Percentiles rank a stretch among this genome's conserved stretches.
phyloP scores from a whole-genome alignment of 1,140 invertebrate species.

The Chironomus striatipennis region DNA sequence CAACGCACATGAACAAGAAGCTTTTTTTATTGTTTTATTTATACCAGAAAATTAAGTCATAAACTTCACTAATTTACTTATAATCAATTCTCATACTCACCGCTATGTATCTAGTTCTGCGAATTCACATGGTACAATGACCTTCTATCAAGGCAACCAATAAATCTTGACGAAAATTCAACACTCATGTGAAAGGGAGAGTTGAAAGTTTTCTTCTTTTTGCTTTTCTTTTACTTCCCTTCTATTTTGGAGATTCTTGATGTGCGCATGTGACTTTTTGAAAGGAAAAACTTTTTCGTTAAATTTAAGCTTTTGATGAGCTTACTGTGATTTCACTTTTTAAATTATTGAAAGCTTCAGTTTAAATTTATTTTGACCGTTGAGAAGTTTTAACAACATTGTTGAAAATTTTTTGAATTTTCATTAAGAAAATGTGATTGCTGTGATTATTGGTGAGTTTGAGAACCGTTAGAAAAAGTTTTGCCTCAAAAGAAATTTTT shows the following conservation, averaged over 20 bases:
- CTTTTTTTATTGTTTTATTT: too few species aligned
- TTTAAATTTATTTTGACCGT: too few species aligned
- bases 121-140: slow-evolving; percentile 17
- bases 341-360: too few species aligned
- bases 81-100: background rate
- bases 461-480: too few species aligned
- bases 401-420: too few species aligned
- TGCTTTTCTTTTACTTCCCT: too few species aligned
- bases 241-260: background rate
- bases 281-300: background rate
- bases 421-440: too few species aligned
- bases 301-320: background rate
- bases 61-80: background rate
- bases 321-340: too few species aligned
- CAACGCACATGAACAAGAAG: background rate
- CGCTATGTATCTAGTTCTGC: background rate
- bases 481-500: too few species aligned
- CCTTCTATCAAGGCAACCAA: slow-evolving; percentile 17
- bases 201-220: background rate
- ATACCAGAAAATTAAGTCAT: background rate
- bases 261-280: background rate
- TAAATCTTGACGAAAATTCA: slow-evolving; percentile 12
- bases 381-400: too few species aligned
- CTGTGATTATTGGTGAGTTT: too few species aligned
- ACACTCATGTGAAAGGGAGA: slow-evolving; percentile 17